Evolutionary conservation across 2,797 vertebrate genomes (phyloP), one percentile per base, ranked within the genome.

Genomic region (Carcharodon carcharias): DNA sequence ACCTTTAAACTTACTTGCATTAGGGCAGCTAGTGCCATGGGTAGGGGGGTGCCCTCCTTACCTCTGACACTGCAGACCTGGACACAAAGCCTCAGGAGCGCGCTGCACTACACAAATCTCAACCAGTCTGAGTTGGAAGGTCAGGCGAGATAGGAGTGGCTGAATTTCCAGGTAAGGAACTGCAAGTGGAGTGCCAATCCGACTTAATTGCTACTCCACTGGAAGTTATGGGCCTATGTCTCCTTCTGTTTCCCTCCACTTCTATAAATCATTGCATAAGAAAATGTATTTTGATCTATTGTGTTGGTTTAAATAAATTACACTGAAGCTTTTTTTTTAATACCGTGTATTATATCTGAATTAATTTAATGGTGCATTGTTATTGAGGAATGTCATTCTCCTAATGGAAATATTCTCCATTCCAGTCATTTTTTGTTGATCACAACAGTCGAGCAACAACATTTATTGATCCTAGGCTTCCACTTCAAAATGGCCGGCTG

Each of bases 371-470:
- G 91, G 5, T 21, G 58, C 5, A n/a, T 93, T 93, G 12, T 95
- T 26, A 12, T 26, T 69, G n/a, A 69, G 40, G 63, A 95, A 50
- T 67, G 11, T 23, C 8, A 11, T 40, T 92, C 40, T 56, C 6
- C 69, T 73, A 82, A 82, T 40, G 21, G 16, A 96, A 0, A 1
- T n/a, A 0, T 97, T 96, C 50, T 95, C 96, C 95, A 71, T 97
- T 97, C 3, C 97, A 99, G 99, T 99, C 99, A 77, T 99, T 99
- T 97, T 99, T 99, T 63, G 99, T 99, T 97, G 99, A 99, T 97
- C 99, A 99, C 98, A 99, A 99, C 96, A 99, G 99, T 96, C 98
- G 99, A 96, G 99, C 99, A 7, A 99, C 99, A 4, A 99, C 99
- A 82, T 99, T 99, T 97, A 99, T 99, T 40, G 99, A 99, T 97